Conservation (phyloP, 1,140 invertebrate species). For the Eurosta solidaginis region DNA sequence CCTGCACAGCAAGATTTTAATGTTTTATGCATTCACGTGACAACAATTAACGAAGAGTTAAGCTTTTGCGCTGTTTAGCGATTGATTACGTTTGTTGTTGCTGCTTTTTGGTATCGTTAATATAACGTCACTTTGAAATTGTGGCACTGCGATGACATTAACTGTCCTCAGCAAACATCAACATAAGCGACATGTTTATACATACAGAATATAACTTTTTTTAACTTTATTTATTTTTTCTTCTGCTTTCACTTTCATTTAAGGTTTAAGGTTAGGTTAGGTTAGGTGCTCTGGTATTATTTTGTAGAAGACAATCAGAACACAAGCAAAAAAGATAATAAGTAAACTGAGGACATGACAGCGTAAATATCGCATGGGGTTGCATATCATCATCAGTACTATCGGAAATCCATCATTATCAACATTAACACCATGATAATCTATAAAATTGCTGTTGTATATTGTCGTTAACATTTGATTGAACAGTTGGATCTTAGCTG, state of each 20-base stretch:
- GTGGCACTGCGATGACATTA: too few species aligned
- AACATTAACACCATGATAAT: conserved; percentile 14
- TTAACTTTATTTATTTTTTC: neutral
- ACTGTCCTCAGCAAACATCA: conserved; percentile 37
- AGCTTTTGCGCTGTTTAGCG: conserved; percentile 32
- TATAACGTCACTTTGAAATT: neutral
- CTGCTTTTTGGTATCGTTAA: neutral
- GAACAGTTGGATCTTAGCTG: neutral
- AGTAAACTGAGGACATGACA: neutral
- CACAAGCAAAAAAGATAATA: too few species aligned
- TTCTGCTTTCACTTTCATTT: neutral
- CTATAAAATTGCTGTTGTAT: neutral
- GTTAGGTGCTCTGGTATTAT: too few species aligned
- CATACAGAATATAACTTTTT: neutral
- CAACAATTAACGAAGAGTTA: conserved; percentile 12
- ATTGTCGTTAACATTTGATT: neutral
- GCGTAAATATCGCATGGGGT: neutral
- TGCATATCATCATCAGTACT: neutral
- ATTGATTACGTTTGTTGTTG: conserved; percentile 45
- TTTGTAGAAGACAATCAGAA: too few species aligned
- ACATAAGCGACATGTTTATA: conserved; percentile 30
- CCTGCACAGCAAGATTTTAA: neutral
- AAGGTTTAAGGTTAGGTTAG: too few species aligned
- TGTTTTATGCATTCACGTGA: conserved; percentile 20
- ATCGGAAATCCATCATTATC: conserved; percentile 16